Evolutionary conservation across 2,797 vertebrate genomes (phyloP).

Genomic region (Yasuhikotakia modesta): DNA sequence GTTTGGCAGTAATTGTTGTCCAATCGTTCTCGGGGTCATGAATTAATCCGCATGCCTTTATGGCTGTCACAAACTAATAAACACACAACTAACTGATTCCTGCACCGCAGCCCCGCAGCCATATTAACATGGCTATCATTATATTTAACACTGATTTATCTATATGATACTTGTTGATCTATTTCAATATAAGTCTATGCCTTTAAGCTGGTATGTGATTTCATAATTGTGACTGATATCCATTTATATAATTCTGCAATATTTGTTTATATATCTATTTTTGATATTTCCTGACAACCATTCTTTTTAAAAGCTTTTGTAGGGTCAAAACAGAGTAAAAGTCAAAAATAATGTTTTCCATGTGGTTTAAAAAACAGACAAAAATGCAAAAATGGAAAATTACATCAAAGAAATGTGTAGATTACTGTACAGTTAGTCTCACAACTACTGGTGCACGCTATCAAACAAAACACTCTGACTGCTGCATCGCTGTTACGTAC

Average conservation of each 20-base stretch:
- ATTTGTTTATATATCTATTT: too few relatives aligned
- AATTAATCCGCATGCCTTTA: conserved; percentile 82
- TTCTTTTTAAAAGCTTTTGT: too few relatives aligned
- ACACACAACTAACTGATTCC: conserved; percentile 82
- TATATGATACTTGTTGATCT: too few relatives aligned
- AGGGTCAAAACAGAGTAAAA: too few relatives aligned
- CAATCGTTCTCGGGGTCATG: conserved; percentile 80
- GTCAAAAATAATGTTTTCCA: conserved; percentile 51
- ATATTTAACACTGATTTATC: too few relatives aligned
- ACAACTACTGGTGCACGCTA: too few relatives aligned
- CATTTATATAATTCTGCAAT: too few relatives aligned
- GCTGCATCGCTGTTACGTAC: conserved; percentile 47
- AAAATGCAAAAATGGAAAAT: conserved; percentile 3
- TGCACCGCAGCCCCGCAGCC: conserved; percentile 70
- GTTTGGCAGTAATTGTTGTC: conserved; percentile 80
- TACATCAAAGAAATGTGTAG: conserved; percentile 22
- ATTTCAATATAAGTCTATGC: too few relatives aligned
- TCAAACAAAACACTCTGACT: not conserved
- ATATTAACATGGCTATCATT: too few relatives aligned
- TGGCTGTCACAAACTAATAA: conserved; percentile 85
- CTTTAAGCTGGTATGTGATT: too few relatives aligned
- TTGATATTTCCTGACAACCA: too few relatives aligned
- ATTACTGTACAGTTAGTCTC: not conserved
- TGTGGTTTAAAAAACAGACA: conserved; percentile 16
- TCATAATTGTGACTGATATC: too few relatives aligned